Conservation (phyloP, 1,140 invertebrate genomes). For the Tetragnatha versicolor region DNA sequence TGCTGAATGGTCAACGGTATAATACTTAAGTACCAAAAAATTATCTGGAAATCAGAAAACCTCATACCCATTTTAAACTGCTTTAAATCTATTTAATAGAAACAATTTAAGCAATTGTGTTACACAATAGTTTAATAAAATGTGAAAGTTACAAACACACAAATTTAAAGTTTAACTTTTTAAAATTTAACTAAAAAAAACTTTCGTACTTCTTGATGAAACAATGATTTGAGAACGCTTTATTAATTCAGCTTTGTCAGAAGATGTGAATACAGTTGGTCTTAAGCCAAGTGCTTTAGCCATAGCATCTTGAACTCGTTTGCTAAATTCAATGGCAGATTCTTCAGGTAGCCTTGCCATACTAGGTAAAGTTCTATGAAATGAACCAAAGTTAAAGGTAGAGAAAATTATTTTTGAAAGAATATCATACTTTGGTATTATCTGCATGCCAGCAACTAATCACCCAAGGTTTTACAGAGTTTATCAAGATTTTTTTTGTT, state of each 20-base stretch:
- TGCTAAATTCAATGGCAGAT: conserved; percentile 27
- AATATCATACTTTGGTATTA: no score
- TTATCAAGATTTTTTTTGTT: no score
- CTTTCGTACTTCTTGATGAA: no score
- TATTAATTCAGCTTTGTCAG: conserved; percentile 34
- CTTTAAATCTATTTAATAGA: no score
- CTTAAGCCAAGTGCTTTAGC: not conserved
- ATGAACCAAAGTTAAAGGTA: no score
- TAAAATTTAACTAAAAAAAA: not conserved
- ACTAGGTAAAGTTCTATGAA: conserved; percentile 28
- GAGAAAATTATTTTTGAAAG: no score
- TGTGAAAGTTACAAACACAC: not conserved
- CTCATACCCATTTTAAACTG: no score
- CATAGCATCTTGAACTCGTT: conserved; percentile 42
- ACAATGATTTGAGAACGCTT: conserved; percentile 29
- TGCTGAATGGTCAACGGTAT: no score
- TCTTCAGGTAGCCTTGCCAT: conserved; percentile 33
- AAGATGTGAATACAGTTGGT: conserved; percentile 22
- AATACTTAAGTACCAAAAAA: no score
- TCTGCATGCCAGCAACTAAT: no score
- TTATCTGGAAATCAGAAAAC: no score
- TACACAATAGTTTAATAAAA: not conserved
- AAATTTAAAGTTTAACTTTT: not conserved
- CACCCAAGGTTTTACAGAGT: no score
- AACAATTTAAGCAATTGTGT: not conserved